Percentiles rank a stretch among this genome's conserved stretches.
Evolutionary conservation across 2,888 invertebrate genomes (phyloP).

Genomic region (Macrosoma leucophasiata): DNA sequence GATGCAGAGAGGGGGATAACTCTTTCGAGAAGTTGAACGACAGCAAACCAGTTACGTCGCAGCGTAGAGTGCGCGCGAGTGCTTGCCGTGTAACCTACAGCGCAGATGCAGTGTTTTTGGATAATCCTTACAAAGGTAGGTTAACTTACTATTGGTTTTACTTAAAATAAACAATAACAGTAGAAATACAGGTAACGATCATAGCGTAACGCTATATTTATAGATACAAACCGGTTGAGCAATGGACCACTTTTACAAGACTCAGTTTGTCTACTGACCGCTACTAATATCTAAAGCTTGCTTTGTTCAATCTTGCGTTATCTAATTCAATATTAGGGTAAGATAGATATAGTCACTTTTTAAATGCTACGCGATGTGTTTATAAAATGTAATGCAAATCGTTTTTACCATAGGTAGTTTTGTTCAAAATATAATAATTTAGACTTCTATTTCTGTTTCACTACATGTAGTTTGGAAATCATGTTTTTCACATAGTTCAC

Average conservation of each 20-base stretch:
- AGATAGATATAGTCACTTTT: no score
- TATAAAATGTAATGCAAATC: no score
- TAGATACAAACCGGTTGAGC: conserved; percentile 28
- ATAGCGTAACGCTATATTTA: conserved; percentile 13
- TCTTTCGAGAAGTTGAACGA: conserved; percentile 27
- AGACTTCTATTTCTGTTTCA: no score
- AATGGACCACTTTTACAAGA: conserved; percentile 33
- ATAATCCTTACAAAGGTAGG: conserved; percentile 30
- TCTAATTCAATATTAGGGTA: no score
- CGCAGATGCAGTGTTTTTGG: conserved; percentile 20
- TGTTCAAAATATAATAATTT: no score
- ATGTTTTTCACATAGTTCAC: no score
- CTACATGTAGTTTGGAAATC: no score
- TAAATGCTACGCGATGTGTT: no score
- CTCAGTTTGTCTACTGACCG: conserved; percentile 22
- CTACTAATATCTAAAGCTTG: conserved; percentile 30
- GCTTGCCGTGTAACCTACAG: conserved; percentile 16
- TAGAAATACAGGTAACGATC: no score
- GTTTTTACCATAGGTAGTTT: no score
- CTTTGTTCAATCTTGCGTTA: conserved; percentile 24
- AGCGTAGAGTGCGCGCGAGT: conserved; percentile 25
- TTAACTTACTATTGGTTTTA: conserved; percentile 11
- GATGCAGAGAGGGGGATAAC: conserved; percentile 26
- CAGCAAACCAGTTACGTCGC: conserved; percentile 29
- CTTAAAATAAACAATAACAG: no score